These are phyloP conservation scores for Melierax canorus DNA, from an alignment of 2,113 vertebrate species.

Conservation along the genomic window DNA sequence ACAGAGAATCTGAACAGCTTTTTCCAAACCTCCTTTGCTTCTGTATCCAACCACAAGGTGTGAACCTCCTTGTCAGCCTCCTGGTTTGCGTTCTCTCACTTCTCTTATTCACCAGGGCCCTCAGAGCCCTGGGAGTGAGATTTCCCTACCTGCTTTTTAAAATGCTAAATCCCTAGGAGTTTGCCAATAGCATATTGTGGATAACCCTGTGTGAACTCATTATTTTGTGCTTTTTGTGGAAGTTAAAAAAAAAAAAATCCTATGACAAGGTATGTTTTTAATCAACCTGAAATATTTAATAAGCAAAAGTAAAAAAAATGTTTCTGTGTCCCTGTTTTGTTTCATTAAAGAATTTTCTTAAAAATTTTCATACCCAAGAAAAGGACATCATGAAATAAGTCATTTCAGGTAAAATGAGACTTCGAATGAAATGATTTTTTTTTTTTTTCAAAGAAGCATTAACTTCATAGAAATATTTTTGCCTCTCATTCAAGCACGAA, in stretches of 20 bases:
- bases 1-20: not conserved
- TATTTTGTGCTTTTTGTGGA: not conserved
- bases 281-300: not conserved
- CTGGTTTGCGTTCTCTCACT: accelerated
- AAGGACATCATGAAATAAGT: not conserved
- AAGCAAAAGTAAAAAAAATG: not conserved
- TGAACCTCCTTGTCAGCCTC: not conserved
- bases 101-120: not conserved
- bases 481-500: not conserved
- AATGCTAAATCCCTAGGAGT: not conserved
- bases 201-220: not conserved
- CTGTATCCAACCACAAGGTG: not conserved
- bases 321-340: not conserved
- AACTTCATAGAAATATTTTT: not conserved
- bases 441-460: not conserved
- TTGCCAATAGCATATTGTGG: not conserved
- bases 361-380: not conserved
- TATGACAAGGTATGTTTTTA: not conserved
- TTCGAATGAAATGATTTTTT: not conserved
- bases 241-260: not conserved
- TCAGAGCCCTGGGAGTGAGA: not conserved
- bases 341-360: not conserved
- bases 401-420: not conserved
- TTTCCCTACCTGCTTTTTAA: not conserved
- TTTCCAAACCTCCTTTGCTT: not conserved